phyloP scores from a whole-genome alignment of 2,888 invertebrate genomes.

The Druceiella hillmani region DNA sequence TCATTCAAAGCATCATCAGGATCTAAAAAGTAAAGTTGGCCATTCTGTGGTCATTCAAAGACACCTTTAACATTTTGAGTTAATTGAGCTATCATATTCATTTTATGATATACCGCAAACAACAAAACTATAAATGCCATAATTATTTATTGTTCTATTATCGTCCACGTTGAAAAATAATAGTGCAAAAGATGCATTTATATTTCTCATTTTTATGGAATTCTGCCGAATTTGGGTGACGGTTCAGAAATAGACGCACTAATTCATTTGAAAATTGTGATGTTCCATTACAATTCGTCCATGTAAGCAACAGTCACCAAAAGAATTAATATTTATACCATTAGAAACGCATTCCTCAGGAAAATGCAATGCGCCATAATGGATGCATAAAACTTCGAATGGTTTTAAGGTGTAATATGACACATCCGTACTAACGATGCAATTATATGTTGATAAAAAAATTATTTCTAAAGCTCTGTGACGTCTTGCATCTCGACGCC shows the following conservation, averaged over 20 bases:
- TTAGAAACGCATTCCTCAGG: constrained; percentile 17
- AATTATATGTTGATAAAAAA: constrained; percentile 17
- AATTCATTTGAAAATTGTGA: constrained; percentile 19
- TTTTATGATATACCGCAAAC: constrained; percentile 19
- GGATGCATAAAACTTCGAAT: constrained; percentile 18
- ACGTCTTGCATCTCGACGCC: constrained; percentile 14
- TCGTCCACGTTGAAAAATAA: constrained; percentile 18
- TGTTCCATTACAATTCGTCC: constrained; percentile 18
- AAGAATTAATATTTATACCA: constrained; percentile 17
- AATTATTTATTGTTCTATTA: constrained; percentile 18
- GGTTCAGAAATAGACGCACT: constrained; percentile 14
- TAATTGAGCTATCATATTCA: constrained; percentile 17
- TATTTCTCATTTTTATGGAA: constrained; percentile 18
- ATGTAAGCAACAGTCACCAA: constrained; percentile 19
- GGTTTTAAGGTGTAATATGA: constrained; percentile 16
- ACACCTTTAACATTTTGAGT: constrained; percentile 15
- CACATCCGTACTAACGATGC: constrained; percentile 18
- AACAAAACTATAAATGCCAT: constrained; percentile 19
- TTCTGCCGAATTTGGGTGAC: constrained; percentile 16
- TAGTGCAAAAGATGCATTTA: constrained; percentile 19
- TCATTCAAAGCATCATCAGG: constrained; percentile 18
- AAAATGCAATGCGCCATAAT: constrained; percentile 18
- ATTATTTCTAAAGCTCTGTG: constrained; percentile 15
- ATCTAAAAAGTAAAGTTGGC: constrained; percentile 19
- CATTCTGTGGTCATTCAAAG: constrained; percentile 16